Conservation (phyloP, 2,888 invertebrate species). For the Cryptophagus acutangulus region DNA sequence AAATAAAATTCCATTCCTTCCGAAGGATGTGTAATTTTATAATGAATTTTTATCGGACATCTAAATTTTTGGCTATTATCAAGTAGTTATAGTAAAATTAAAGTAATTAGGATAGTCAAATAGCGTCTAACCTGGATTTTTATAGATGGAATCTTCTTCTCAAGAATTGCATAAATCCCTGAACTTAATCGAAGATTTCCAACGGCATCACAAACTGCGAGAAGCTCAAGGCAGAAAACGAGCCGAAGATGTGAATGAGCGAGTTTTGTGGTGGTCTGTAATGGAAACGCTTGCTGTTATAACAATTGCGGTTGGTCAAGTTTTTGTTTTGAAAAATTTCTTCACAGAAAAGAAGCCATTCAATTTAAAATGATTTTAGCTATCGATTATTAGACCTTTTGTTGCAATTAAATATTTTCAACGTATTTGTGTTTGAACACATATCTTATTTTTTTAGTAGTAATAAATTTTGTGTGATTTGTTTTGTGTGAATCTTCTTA, state of each 20-base stretch:
- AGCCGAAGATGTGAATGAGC: conserved; percentile 93
- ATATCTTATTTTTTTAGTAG: no score
- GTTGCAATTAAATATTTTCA: no score
- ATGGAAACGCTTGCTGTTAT: conserved; percentile 83
- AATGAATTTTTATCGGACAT: no score
- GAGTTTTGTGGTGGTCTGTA: conserved; percentile 90
- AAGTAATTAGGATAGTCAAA: background rate
- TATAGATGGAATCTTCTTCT: conserved; percentile 88
- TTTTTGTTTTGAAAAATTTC: conserved; percentile 86
- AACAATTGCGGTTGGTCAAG: conserved; percentile 83
- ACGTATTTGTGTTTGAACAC: no score
- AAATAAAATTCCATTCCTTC: no score
- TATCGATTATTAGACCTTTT: no score
- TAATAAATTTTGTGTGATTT: no score
- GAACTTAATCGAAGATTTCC: conserved; percentile 85
- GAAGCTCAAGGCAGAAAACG: conserved; percentile 93
- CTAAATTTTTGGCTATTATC: no score
- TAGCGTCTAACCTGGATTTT: conserved; percentile 14
- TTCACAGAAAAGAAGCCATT: conserved; percentile 70
- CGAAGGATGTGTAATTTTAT: no score
- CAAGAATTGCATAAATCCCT: conserved; percentile 86
- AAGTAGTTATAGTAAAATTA: background rate
- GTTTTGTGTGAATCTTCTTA: no score
- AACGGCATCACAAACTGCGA: conserved; percentile 92
- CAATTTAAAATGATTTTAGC: conserved; percentile 17